phyloP scores from a whole-genome alignment of 2,797 vertebrate species.

The Tenualosa thibaudeaui region DNA sequence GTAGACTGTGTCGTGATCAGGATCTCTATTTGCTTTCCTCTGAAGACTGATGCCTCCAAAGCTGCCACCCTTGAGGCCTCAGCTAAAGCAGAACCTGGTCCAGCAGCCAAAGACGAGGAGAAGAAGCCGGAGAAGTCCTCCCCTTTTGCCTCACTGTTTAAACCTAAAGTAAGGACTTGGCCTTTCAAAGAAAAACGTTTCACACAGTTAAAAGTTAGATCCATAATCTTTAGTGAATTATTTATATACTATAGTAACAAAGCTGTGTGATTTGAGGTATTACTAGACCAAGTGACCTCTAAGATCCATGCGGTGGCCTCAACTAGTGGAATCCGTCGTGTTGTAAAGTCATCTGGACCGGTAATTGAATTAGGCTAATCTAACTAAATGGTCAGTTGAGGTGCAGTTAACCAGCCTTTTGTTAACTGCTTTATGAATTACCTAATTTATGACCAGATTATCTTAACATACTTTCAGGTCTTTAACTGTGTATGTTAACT shows the following conservation, averaged over 20 bases:
- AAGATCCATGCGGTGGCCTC: conserved; percentile 54
- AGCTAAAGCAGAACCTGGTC: conserved; percentile 65
- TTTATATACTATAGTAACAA: conserved; percentile 41
- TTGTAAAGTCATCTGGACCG: conserved; percentile 45
- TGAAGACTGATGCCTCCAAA: conserved; percentile 76
- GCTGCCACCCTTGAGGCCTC: conserved; percentile 70
- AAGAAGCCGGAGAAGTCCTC: conserved; percentile 68
- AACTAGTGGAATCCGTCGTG: conserved; percentile 44
- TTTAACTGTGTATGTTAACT: neutral
- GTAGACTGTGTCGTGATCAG: neutral
- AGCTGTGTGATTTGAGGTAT: conserved; percentile 59
- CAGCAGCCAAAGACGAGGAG: conserved; percentile 68
- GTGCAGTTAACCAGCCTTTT: neutral
- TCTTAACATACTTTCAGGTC: neutral
- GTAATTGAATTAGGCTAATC: conserved; percentile 59
- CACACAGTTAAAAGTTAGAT: neutral
- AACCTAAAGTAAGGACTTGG: conserved; percentile 82
- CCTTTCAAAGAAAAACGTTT: neutral
- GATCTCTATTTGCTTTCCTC: neutral
- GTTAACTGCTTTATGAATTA: neutral
- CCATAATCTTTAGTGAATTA: conserved; percentile 9
- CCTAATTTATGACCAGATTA: neutral
- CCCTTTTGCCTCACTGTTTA: conserved; percentile 81
- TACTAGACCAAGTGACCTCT: conserved; percentile 52
- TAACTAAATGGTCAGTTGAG: conserved; percentile 32